Conservation (phyloP, 2,797 vertebrate species). For the Prunella strophiata region DNA sequence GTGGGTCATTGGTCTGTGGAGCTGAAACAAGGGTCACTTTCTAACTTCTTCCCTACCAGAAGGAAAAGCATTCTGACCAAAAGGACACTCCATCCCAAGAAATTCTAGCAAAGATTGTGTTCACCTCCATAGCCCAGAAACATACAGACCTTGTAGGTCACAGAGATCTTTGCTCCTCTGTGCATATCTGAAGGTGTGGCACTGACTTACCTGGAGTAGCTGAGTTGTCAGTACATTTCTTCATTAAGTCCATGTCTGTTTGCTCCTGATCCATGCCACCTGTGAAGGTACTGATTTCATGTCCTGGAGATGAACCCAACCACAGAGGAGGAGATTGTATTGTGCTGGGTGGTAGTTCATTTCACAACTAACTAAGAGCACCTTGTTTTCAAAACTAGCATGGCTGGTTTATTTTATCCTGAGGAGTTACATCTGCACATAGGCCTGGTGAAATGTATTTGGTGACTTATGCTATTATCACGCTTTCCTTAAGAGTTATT, state of each 20-base stretch:
- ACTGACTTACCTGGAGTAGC: not conserved
- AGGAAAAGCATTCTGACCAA: not conserved
- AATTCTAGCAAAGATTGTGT: not conserved
- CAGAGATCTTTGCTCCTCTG: not conserved
- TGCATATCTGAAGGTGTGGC: not conserved
- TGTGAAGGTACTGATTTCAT: not conserved
- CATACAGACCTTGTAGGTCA: not conserved
- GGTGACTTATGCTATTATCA: conserved; percentile 35
- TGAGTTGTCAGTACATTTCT: fast-evolving
- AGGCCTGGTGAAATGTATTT: conserved; percentile 8
- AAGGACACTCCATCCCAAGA: not conserved
- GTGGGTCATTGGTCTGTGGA: not conserved
- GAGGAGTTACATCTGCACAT: not conserved
- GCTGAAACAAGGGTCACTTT: not conserved
- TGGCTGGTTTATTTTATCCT: conserved; percentile 30
- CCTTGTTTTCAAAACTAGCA: conserved; percentile 30
- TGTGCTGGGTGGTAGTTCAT: not conserved
- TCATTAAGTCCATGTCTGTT: not conserved
- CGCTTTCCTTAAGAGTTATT: conserved; percentile 1
- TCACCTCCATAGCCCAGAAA: not conserved
- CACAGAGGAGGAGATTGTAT: not conserved
- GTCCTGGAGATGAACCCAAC: not conserved
- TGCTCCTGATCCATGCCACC: not conserved
- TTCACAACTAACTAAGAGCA: not conserved
- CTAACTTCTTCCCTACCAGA: not conserved